Base-by-base conservation (phyloP, 2,113 vertebrate species). In the Gopherus evgoodei region DNA sequence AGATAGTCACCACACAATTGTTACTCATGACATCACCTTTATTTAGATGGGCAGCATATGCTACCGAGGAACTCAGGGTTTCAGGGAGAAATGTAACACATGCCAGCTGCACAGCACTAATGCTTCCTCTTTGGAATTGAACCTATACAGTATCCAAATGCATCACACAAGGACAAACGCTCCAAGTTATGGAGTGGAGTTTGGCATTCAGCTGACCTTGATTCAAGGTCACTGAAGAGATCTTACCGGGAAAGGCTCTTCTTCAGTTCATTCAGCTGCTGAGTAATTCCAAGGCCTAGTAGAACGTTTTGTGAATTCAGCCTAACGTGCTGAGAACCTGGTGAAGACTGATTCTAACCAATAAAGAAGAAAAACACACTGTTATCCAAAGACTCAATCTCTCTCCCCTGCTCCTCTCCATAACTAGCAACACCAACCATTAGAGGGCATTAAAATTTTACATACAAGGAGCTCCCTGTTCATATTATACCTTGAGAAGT, bases 371-470 rank as follows among this genome's bases (percentile, higher is more conserved):
- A 93, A 96, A 97, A 94, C 91, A 88, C 92, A 50, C 10, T 84
- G 16, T 57, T 92, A 42, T 0, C 2, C 89, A 62, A 83, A 57
- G 92, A 94, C 79, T 47, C 57, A 91, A 82, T 21, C 91, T 88
- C 53, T 91, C 57, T 38, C 9, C 21, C 44, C 6, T 47, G 76
- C 82, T 87, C 86, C 69, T 95, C 81, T 6, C 5, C 29, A 31
- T 17, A 35, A 7, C n/a, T 11, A 72, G 65, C 29, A 83, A 62
- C 54, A 96, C 38, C 94, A 79, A 95, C 88, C 84, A 53, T 93
- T 84, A 93, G 92, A 97, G 93, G 92, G 76, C 53, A 87, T 88
- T 97, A 84, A 91, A 91, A 97, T 95, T 96, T 97, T 96, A 93
- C 90, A 94, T 87, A 35, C 22, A 2, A 62, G 19, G 54, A 62